These are phyloP conservation scores for Serilophus lunatus DNA, from an alignment of 2,113 vertebrate genomes.

Conservation along the genomic window DNA sequence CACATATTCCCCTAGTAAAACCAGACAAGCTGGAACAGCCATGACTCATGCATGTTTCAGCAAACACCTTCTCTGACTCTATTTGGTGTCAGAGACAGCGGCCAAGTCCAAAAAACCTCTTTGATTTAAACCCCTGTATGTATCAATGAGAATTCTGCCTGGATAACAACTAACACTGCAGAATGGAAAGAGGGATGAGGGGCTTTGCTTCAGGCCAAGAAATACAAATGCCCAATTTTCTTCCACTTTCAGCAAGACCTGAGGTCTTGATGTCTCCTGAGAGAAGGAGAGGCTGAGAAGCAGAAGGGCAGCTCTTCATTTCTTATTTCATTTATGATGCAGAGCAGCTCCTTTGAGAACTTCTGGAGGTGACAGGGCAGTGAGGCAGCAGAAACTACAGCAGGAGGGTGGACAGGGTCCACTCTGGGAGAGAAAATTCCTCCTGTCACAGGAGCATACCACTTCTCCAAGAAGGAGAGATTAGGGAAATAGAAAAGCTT, in stretches of 20 bases:
- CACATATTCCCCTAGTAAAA: not conserved
- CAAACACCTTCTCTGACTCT: not conserved
- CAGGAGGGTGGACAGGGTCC: not conserved
- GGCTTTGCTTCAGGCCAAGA: not conserved
- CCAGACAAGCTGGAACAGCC: not conserved
- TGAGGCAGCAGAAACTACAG: too few relatives aligned
- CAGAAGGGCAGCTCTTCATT: not conserved
- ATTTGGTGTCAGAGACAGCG: not conserved
- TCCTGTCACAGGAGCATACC: not conserved
- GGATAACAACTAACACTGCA: not conserved
- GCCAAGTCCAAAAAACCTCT: not conserved
- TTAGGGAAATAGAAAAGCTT: not conserved
- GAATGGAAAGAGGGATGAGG: not conserved
- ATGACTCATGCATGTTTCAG: not conserved
- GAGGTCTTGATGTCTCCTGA: not conserved
- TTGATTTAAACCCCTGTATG: not conserved
- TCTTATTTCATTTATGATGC: not conserved
- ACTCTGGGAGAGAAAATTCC: not conserved
- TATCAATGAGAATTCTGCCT: not conserved
- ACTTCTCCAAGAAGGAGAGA: not conserved
- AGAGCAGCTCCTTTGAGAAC: not conserved
- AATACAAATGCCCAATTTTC: not conserved
- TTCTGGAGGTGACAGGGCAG: not conserved
- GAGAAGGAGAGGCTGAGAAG: not conserved
- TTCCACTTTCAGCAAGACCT: not conserved